Percentiles rank a stretch among this genome's conserved stretches.
phyloP scores from a whole-genome alignment of 2,113 vertebrate species.

The Nyctibius bracteatus region DNA sequence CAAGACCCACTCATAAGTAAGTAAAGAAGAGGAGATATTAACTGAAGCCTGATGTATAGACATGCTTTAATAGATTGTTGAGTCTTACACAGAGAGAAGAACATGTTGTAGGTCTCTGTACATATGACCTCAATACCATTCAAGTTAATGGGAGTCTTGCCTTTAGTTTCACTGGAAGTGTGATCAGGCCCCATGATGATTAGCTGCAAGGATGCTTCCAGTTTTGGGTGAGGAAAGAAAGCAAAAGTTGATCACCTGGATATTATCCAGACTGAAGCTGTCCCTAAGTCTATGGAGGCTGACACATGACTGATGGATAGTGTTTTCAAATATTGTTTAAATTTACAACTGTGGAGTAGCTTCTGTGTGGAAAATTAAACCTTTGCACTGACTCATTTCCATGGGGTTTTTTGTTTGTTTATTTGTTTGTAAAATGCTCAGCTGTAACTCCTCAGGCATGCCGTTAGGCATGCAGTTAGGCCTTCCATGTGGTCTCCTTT shows the following conservation, averaged over 20 bases:
- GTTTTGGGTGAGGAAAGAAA: not conserved
- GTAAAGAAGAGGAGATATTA: not conserved
- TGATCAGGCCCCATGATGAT: not conserved
- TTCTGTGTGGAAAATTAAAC: not conserved
- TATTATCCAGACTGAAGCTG: not conserved
- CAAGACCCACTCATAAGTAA: not conserved
- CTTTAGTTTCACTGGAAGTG: not conserved
- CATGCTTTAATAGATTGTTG: not conserved
- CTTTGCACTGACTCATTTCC: not conserved
- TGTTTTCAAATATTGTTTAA: not conserved
- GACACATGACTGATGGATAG: accelerated
- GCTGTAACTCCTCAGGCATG: not conserved
- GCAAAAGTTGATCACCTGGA: not conserved
- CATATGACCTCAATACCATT: not conserved
- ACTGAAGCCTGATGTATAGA: not conserved
- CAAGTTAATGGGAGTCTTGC: not conserved
- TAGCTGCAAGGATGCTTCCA: not conserved
- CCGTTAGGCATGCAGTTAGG: not conserved
- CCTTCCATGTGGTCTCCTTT: not conserved
- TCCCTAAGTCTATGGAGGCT: not conserved
- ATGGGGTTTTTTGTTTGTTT: not conserved
- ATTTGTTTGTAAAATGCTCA: not conserved
- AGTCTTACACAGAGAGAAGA: not conserved
- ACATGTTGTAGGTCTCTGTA: not conserved
- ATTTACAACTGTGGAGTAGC: not conserved